These are phyloP conservation scores for Hemistola chrysoprasaria DNA, from an alignment of 2,888 invertebrate species.

Conservation along the genomic window DNA sequence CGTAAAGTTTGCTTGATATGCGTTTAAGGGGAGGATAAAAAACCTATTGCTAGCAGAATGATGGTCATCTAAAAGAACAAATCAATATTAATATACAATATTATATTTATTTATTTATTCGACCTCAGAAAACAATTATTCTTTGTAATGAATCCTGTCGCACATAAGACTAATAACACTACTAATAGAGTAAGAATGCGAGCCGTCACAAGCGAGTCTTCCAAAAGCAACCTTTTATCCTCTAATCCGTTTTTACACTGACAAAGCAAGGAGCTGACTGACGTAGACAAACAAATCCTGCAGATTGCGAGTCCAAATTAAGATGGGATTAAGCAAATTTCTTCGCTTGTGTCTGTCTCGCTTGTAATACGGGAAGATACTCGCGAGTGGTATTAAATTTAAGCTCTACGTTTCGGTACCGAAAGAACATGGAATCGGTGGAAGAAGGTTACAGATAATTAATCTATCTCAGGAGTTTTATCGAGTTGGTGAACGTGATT, in stretches of 20 bases:
- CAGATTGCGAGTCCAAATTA: conserved; percentile 66
- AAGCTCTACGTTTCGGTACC: conserved; percentile 12
- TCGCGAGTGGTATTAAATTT: conserved; percentile 27
- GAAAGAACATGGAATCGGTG: conserved; percentile 1
- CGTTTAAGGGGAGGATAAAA: too few species aligned
- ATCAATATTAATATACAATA: too few species aligned
- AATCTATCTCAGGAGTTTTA: conserved; percentile 1
- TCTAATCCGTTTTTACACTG: conserved; percentile 65
- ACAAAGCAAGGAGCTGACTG: conserved; percentile 56
- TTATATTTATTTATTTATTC: too few species aligned
- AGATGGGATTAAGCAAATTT: conserved; percentile 63
- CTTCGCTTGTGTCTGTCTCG: conserved; percentile 45
- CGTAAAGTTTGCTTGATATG: too few species aligned
- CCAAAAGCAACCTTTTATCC: conserved; percentile 46
- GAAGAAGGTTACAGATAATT: conserved; percentile 3
- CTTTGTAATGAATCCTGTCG: conserved; percentile 6
- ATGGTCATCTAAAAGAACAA: too few species aligned
- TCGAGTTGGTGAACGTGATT: too few species aligned
- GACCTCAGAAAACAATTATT: neutral
- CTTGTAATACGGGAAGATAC: conserved; percentile 35
- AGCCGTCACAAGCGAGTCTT: conserved; percentile 40
- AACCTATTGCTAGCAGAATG: too few species aligned
- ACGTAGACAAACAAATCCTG: conserved; percentile 58
- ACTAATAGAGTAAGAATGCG: conserved; percentile 51
- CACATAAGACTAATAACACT: conserved; percentile 24